phyloP scores from a whole-genome alignment of 2,797 vertebrate species.

The Enteromius thamalakanensis region DNA sequence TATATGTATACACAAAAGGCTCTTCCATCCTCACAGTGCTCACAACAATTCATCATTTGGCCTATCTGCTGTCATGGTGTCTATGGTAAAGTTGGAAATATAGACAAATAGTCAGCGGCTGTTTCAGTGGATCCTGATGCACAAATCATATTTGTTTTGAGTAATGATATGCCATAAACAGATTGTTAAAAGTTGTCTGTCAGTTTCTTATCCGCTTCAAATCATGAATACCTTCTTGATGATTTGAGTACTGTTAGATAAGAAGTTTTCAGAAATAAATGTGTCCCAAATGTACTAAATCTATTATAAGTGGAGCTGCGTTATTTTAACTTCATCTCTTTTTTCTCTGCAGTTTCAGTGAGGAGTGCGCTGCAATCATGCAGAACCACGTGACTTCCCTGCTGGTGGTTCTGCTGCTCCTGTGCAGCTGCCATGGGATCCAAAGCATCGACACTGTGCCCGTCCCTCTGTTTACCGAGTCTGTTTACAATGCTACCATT shows the following conservation, averaged over 20 bases:
- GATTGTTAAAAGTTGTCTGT: background rate
- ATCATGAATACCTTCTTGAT: background rate
- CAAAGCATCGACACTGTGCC: constrained; percentile 74
- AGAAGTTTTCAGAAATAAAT: background rate
- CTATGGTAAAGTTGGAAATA: constrained; percentile 45
- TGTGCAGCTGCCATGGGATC: constrained; percentile 81
- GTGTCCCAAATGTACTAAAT: background rate
- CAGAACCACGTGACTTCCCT: constrained; percentile 81
- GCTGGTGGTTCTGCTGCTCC: constrained; percentile 80
- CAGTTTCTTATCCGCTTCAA: background rate
- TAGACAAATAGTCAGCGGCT: constrained; percentile 33
- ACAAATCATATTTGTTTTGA: constrained; percentile 37
- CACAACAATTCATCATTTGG: constrained; percentile 30
- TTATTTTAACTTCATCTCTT: constrained; percentile 32
- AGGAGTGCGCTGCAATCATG: constrained; percentile 84
- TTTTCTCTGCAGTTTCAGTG: constrained; percentile 78
- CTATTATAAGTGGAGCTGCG: background rate
- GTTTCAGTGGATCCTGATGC: constrained; percentile 10
- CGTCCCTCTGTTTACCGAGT: constrained; percentile 87
- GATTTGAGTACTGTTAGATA: background rate
- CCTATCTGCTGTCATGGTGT: constrained; percentile 33
- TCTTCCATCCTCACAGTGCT: constrained; percentile 18
- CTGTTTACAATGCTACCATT: constrained; percentile 92
- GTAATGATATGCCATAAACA: constrained; percentile 17
- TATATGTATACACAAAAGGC: constrained; percentile 29